phyloP scores from a whole-genome alignment of 2,113 vertebrate genomes.

The Lucifuga dentata region DNA sequence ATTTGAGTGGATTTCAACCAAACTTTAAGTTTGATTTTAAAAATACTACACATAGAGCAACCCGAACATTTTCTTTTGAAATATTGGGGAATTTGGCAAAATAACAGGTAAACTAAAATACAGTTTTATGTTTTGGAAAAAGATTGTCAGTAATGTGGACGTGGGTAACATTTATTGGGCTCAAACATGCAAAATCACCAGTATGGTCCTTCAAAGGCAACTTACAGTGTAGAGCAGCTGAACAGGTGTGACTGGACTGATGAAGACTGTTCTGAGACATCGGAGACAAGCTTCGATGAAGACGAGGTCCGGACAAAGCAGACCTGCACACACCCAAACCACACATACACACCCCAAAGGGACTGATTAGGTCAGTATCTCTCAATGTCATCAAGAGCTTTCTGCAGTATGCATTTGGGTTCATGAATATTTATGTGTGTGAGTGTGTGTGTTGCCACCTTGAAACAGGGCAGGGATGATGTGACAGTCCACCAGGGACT shows the following conservation, averaged over 20 bases:
- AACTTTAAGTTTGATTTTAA: too few relatives aligned
- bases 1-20: too few relatives aligned
- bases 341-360: not conserved
- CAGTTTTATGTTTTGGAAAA: too few relatives aligned
- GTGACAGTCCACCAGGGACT: conserved; percentile 98
- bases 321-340: conserved; percentile 81
- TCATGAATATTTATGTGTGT: not conserved
- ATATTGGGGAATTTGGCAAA: too few relatives aligned
- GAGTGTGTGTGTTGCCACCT: conserved; percentile 80
- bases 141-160: too few relatives aligned
- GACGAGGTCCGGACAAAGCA: conserved; percentile 91
- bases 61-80: too few relatives aligned
- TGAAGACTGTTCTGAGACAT: conserved; percentile 96
- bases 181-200: too few relatives aligned
- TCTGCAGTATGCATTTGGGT: conserved; percentile 1
- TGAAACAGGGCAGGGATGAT: conserved; percentile 98
- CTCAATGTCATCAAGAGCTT: not conserved
- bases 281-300: conserved; percentile 98
- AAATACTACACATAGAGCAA: too few relatives aligned
- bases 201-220: not conserved
- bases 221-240: conserved; percentile 98
- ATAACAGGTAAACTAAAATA: too few relatives aligned
- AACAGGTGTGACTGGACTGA: conserved; percentile 97
- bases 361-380: not conserved
- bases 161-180: too few relatives aligned